Conservation (phyloP, 1,140 invertebrate genomes). For the Watersipora subatra region DNA sequence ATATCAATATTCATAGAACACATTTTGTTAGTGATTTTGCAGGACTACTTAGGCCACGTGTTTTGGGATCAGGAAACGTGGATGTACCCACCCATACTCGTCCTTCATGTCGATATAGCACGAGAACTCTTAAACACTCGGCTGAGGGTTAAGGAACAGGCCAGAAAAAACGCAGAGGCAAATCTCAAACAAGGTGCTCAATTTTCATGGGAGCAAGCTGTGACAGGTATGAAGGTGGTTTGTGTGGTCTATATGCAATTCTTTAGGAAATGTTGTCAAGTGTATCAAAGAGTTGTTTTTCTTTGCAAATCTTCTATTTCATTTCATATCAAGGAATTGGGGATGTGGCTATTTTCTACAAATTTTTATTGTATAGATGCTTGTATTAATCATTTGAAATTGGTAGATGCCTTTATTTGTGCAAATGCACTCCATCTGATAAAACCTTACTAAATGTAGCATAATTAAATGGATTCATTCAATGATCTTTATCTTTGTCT, state of each 20-base stretch:
- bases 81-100: slow-evolving; percentile 39
- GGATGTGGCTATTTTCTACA: too few species aligned
- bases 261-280: too few species aligned
- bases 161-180: slow-evolving; percentile 24
- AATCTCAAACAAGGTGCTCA: slow-evolving; percentile 31
- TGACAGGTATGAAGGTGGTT: slow-evolving; percentile 28
- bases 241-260: neutral
- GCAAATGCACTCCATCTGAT: too few species aligned
- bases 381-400: too few species aligned
- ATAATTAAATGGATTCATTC: too few species aligned
- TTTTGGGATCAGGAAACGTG: slow-evolving; percentile 46
- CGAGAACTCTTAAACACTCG: slow-evolving; percentile 23
- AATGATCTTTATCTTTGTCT: too few species aligned
- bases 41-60: slow-evolving; percentile 39
- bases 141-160: slow-evolving; percentile 25
- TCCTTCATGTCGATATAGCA: slow-evolving; percentile 33
- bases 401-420: too few species aligned
- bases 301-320: too few species aligned
- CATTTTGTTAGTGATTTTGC: neutral
- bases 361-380: too few species aligned
- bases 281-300: too few species aligned
- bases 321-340: too few species aligned
- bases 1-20: neutral
- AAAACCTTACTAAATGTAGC: too few species aligned
- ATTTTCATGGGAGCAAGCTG: slow-evolving; percentile 42